Base-by-base conservation (phyloP, 2,113 vertebrate species). In the Microcebus tavaratra region DNA sequence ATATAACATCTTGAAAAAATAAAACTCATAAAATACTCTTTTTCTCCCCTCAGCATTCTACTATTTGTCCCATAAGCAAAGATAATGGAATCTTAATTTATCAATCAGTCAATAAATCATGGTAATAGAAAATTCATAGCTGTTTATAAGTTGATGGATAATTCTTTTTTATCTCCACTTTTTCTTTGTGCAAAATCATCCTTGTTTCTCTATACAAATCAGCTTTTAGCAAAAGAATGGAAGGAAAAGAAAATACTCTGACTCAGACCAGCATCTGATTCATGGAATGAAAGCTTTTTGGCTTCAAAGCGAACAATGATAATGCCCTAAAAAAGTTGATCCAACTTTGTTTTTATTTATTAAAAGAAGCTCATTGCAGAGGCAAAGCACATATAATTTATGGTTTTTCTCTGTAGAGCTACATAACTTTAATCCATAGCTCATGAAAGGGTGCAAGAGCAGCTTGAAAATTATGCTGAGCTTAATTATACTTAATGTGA, bases 401-500 rank as follows among this genome's bases (percentile, higher is more conserved):
- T 29, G 11, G 15, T 68, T 89, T 94, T 96, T 95, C 81, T 83
- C 80, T 6, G 31, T 8, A 45, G 87, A 36, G 18, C 84, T 92
- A 93, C 57, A 94, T 81, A 98, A 98, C 98, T 98, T 97, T 97
- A 96, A 97, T 98, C 98, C 95, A 65, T 88, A 98, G 96, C 97
- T 97, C 97, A 96, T 1, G 45, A 96, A 98, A 98, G 67, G 97
- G 93, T 91, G 95, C 75, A 91, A 96, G 88, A 97, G 93, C 87
- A 97, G 96, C 97, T 95, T 98, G 97, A 94, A 98, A 98, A 98
- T 98, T 97, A 98, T 83, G 96, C 98, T 39, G 97, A 97, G 97
- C 98, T 98, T 99, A 98, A 99, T 98, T 98, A 98, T 98, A 97
- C 98, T 98, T 98, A 97, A 98, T 96, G 98, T 98, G 98, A 98